Evolutionary conservation across 1,140 invertebrate genomes (phyloP).

Genomic region (Eumaeus atala): DNA sequence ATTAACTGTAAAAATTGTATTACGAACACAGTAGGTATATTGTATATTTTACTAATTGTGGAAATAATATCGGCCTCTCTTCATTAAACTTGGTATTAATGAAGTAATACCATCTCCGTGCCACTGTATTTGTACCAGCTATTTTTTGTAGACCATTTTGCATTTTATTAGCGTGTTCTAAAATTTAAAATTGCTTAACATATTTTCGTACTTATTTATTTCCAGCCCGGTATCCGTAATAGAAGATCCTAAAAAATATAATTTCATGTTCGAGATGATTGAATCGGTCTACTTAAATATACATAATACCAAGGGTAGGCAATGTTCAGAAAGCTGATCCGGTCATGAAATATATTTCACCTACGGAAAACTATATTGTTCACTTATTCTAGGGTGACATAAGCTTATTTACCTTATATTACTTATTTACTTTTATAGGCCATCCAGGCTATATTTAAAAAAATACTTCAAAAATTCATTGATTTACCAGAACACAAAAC

Average conservation of each 20-base stretch:
- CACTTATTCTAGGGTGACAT: too few species aligned
- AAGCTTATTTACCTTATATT: too few species aligned
- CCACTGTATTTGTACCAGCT: slow-evolving; percentile 1
- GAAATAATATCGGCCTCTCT: slow-evolving; percentile 51
- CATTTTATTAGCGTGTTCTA: background rate
- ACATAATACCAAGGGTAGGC: too few species aligned
- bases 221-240: background rate
- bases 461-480: too few species aligned
- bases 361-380: too few species aligned
- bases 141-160: background rate
- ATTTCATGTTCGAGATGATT: background rate
- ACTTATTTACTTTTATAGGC: too few species aligned
- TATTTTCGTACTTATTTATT: background rate
- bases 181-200: background rate
- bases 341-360: too few species aligned
- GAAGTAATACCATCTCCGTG: slow-evolving; percentile 36
- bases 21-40: slow-evolving; percentile 11
- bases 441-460: too few species aligned
- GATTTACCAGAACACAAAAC: too few species aligned
- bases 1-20: too few species aligned
- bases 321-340: too few species aligned
- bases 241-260: background rate
- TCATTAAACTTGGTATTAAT: slow-evolving; percentile 54
- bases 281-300: too few species aligned
- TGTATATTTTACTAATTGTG: slow-evolving; percentile 48